phyloP scores from a whole-genome alignment of 2,113 vertebrate genomes.

The Petrocephalus microphthalmus region DNA sequence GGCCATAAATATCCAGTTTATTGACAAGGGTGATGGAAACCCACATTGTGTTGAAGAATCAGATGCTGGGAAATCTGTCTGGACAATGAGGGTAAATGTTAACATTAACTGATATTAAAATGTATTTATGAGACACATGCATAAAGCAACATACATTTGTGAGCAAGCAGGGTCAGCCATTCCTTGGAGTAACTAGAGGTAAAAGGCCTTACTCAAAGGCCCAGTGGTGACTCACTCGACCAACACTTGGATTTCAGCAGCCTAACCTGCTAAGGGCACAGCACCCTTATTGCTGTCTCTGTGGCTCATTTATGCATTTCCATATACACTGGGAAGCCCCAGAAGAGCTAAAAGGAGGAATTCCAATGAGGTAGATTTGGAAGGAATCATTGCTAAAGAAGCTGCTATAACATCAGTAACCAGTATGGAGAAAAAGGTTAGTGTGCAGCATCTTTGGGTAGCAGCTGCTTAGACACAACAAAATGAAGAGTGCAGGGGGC shows the following conservation, averaged over 20 bases:
- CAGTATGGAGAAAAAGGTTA: background rate
- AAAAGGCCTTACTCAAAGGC: background rate
- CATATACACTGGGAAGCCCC: background rate
- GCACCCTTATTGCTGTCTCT: background rate
- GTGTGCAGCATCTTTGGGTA: background rate
- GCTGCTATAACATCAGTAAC: background rate
- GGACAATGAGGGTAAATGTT: background rate
- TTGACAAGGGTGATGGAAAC: background rate
- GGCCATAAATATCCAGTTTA: background rate
- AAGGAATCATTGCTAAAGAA: background rate
- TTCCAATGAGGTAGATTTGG: background rate
- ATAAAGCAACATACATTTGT: background rate
- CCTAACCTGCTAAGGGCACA: background rate
- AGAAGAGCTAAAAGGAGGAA: background rate
- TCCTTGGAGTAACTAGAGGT: background rate
- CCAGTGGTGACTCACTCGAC: background rate
- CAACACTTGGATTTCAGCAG: background rate
- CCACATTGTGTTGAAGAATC: background rate
- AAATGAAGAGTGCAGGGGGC: background rate
- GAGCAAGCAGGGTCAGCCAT: background rate
- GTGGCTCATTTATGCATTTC: background rate
- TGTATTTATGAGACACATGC: background rate
- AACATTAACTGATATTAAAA: background rate
- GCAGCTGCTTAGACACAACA: background rate
- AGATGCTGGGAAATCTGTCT: background rate